A percentile compares a stretch with the other conserved stretches of the same genome.
phyloP scores from a whole-genome alignment of 2,797 vertebrate genomes.

The Scleropages formosus region DNA sequence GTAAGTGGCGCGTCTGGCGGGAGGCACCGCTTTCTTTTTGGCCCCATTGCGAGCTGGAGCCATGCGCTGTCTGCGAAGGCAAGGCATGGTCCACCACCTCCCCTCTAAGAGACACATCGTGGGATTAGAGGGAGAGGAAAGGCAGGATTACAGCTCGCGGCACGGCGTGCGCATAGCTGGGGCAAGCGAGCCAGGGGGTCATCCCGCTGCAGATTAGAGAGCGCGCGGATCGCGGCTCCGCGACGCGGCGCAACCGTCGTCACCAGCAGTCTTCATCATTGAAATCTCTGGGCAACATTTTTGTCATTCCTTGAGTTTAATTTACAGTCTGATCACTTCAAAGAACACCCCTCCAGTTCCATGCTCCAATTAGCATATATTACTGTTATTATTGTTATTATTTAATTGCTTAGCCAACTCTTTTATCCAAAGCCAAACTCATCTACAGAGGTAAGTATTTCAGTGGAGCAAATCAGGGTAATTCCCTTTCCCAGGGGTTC shows the following conservation, averaged over 20 bases:
- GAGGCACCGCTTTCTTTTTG: neutral
- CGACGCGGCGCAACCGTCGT: neutral
- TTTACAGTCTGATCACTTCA: neutral
- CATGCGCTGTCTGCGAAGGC: constrained; percentile 6
- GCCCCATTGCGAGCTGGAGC: constrained; percentile 15
- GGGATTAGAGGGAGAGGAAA: constrained; percentile 24
- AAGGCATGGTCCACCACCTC: constrained; percentile 14
- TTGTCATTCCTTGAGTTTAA: neutral
- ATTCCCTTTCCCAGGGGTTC: no score
- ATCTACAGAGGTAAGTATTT: no score
- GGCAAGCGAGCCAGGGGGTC: neutral
- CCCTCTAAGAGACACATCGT: constrained; percentile 22
- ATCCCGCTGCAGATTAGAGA: constrained; percentile 13
- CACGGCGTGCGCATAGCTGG: neutral
- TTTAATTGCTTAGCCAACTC: no score
- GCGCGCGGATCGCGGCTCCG: neutral
- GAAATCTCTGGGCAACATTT: neutral
- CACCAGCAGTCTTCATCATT: neutral
- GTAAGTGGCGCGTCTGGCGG: constrained; percentile 17
- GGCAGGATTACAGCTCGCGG: constrained; percentile 25
- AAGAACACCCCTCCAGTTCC: neutral
- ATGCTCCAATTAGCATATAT: neutral
- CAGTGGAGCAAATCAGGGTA: no score
- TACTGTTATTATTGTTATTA: no score
- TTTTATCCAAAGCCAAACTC: no score